These are phyloP conservation scores for Argopecten irradians DNA, from an alignment of 1,140 invertebrate species.

Conservation along the genomic window DNA sequence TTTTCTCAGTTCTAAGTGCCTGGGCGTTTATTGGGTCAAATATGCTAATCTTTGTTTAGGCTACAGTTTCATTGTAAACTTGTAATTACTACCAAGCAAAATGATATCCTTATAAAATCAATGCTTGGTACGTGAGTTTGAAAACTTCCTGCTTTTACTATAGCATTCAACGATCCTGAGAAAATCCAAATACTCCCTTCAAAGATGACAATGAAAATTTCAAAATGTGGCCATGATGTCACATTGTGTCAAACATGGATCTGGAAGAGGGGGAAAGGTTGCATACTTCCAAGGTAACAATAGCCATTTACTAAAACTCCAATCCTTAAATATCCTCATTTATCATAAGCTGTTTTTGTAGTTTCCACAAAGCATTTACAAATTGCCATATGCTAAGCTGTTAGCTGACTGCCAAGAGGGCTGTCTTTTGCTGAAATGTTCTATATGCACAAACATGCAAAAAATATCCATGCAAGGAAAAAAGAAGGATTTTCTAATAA, in stretches of 20 bases:
- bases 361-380: background rate
- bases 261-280: background rate
- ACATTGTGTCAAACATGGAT: background rate
- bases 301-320: background rate
- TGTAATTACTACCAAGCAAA: too few relatives aligned
- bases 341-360: background rate
- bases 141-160: too few relatives aligned
- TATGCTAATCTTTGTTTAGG: too few relatives aligned
- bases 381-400: constrained; percentile 13
- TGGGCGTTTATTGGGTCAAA: too few relatives aligned
- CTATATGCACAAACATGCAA: background rate
- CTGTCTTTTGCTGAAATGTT: background rate
- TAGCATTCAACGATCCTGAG: background rate
- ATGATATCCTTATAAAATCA: too few relatives aligned
- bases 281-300: background rate
- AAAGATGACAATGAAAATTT: background rate
- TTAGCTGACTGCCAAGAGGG: background rate
- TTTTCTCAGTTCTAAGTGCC: too few relatives aligned
- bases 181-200: background rate
- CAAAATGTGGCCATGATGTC: background rate
- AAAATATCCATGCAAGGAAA: background rate
- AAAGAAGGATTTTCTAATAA: background rate
- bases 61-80: too few relatives aligned
- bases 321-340: background rate
- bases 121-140: too few relatives aligned